Evolutionary conservation across 2,888 invertebrate species (phyloP).

Genomic region (Orchesella flavescens): DNA sequence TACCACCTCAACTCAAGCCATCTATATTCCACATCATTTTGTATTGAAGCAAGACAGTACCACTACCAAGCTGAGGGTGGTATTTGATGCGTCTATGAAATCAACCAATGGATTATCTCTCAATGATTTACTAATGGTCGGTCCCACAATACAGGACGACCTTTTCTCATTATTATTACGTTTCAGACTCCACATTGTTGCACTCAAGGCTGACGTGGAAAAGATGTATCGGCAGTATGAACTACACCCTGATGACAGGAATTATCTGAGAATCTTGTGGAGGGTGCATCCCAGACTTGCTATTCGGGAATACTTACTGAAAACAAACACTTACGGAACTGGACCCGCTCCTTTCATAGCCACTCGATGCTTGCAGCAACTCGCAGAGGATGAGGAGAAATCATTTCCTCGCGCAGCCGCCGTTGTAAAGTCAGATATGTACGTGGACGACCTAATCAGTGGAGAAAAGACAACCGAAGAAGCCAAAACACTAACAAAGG

Average conservation of each 20-base stretch:
- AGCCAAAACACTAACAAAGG: constrained; percentile 17
- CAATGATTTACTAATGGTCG: constrained; percentile 73
- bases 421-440: constrained; percentile 70
- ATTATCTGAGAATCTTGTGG: constrained; percentile 74
- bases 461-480: background rate
- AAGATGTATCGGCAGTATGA: constrained; percentile 74
- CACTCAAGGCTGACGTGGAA: constrained; percentile 73
- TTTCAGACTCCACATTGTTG: constrained; percentile 72
- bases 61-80: constrained; percentile 63
- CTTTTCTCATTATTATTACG: constrained; percentile 72
- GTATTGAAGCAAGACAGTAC: constrained; percentile 53
- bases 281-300: constrained; percentile 65
- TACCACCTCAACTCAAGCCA: background rate
- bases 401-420: constrained; percentile 57
- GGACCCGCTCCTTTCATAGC: constrained; percentile 72
- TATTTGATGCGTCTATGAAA: constrained; percentile 59
- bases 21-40: constrained; percentile 65
- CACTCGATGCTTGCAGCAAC: constrained; percentile 70
- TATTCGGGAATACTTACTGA: constrained; percentile 64
- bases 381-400: constrained; percentile 72
- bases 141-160: constrained; percentile 73
- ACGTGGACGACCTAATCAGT: constrained; percentile 72
- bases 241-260: constrained; percentile 70
- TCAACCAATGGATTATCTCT: constrained; percentile 70
- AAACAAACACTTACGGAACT: constrained; percentile 73